Conservation (phyloP, 2,113 vertebrate species). For the Eidolon helvum region DNA sequence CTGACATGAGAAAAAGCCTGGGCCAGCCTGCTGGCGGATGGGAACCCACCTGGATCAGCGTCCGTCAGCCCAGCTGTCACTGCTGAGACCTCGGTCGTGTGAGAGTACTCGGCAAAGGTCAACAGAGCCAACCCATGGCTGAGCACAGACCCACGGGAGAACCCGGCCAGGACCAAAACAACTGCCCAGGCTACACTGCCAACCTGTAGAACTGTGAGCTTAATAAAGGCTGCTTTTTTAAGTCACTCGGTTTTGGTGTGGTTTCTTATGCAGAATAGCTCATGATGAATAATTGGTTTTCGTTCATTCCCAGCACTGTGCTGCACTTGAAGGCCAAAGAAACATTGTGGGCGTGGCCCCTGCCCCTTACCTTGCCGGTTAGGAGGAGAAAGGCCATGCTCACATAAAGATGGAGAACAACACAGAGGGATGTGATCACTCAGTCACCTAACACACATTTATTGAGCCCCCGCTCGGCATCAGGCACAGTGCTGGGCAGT, state of each 20-base stretch:
- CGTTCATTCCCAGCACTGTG: not conserved
- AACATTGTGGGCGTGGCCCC: fast-evolving
- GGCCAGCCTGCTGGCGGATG: not conserved
- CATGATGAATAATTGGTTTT: not conserved
- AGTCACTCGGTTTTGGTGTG: not conserved
- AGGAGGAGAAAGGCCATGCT: not conserved
- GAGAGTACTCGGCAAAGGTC: fast-evolving
- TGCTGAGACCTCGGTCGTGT: not conserved
- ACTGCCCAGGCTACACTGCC: fast-evolving
- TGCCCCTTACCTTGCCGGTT: no score
- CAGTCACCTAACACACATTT: not conserved
- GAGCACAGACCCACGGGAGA: not conserved
- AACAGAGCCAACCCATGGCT: not conserved
- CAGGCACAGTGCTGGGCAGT: no score
- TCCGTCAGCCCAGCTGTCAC: not conserved
- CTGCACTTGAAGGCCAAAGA: not conserved
- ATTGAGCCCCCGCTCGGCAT: not conserved
- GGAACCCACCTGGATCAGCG: not conserved
- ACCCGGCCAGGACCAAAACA: not conserved
- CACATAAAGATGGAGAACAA: no score
- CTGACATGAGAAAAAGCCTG: not conserved
- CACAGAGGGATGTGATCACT: not conserved
- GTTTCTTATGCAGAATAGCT: not conserved
- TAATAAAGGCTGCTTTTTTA: not conserved
- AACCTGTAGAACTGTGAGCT: not conserved